These are phyloP conservation scores for Penaeus indicus DNA, from an alignment of 1,140 invertebrate species.

Conservation along the genomic window DNA sequence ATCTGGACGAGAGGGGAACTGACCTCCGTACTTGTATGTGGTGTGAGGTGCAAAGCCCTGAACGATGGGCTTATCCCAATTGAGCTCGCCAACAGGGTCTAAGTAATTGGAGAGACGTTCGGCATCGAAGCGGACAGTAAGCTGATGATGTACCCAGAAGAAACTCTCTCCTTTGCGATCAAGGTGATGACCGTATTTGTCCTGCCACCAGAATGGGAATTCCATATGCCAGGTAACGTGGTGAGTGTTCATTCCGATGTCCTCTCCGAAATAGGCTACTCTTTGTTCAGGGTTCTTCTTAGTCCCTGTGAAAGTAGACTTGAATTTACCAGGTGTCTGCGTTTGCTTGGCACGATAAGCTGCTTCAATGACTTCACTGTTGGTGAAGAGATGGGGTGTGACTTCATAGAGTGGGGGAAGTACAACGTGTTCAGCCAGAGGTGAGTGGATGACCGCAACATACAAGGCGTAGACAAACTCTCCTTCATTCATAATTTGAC, in stretches of 20 bases:
- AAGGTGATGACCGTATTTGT: slow-evolving; percentile 23
- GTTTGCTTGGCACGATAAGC: slow-evolving; percentile 36
- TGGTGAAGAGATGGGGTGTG: slow-evolving; percentile 17
- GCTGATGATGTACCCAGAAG: slow-evolving; percentile 41
- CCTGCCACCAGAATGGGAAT: slow-evolving; percentile 47
- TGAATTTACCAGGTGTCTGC: neutral
- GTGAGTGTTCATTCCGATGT: slow-evolving; percentile 32
- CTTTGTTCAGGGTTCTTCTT: slow-evolving; percentile 17
- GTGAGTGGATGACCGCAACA: slow-evolving; percentile 29
- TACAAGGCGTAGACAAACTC: slow-evolving; percentile 26
- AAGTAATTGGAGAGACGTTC: slow-evolving; percentile 41
- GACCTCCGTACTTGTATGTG: slow-evolving; percentile 26
- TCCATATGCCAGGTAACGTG: slow-evolving; percentile 33
- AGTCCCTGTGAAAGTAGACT: slow-evolving; percentile 23
- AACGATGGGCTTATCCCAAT: slow-evolving; percentile 1
- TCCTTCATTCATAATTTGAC: neutral
- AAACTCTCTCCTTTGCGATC: slow-evolving; percentile 34
- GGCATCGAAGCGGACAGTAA: slow-evolving; percentile 29
- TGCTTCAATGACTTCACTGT: slow-evolving; percentile 11
- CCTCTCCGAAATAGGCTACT: slow-evolving; percentile 40
- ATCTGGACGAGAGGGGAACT: slow-evolving; percentile 28
- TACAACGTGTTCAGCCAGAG: slow-evolving; percentile 18
- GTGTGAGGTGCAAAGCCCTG: slow-evolving; percentile 32
- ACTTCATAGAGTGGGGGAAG: slow-evolving; percentile 17
- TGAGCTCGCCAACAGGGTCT: neutral